Evolutionary conservation across 92 coral and sea anemone genomes (phyloP), one percentile per base, ranked within the genome.

Genomic region (Plumapathes pennacea): DNA sequence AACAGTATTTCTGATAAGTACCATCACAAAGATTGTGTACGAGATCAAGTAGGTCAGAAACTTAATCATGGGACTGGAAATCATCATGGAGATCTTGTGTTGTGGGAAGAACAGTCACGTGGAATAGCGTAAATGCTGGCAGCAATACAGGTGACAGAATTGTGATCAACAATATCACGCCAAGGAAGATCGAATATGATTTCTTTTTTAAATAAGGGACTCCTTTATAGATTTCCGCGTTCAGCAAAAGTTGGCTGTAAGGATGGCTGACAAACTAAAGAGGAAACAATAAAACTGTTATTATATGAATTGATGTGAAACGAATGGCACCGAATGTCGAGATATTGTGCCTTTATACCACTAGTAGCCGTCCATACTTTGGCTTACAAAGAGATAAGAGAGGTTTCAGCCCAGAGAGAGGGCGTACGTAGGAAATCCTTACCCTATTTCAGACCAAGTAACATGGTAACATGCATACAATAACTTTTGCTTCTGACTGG

Each of bases 251-350:
- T 71, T 85, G 97, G 37, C 89, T 76, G 87, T 85, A 83, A 3
- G 89, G 82, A 62, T 90, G 97, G 9, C 89, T 83, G 26, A 90
- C 95, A 38, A 90, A 90, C 97, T 85, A 59, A 2, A 53, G 42
- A 14, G 42, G 26, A 11, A 51, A 48, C 24, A 1, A 8, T 29
- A 5, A 4, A 56, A n/a, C 12, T 4, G 5, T 28, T 9, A 47
- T 38, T 12, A n/a, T n/a, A n/a, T n/a, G n/a, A n/a, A n/a, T n/a
- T n/a, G n/a, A n/a, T n/a, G n/a, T n/a, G n/a, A n/a, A n/a, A n/a
- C n/a, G n/a, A n/a, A n/a, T n/a, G n/a, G n/a, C n/a, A n/a, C n/a
- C n/a, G n/a, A n/a, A n/a, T n/a, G n/a, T n/a, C n/a, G n/a, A n/a
- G n/a, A n/a, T n/a, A n/a, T n/a, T n/a, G n/a, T n/a, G n/a, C n/a